Evolutionary conservation across 2,797 vertebrate species (phyloP).

Genomic region (Molossus alvarezi): DNA sequence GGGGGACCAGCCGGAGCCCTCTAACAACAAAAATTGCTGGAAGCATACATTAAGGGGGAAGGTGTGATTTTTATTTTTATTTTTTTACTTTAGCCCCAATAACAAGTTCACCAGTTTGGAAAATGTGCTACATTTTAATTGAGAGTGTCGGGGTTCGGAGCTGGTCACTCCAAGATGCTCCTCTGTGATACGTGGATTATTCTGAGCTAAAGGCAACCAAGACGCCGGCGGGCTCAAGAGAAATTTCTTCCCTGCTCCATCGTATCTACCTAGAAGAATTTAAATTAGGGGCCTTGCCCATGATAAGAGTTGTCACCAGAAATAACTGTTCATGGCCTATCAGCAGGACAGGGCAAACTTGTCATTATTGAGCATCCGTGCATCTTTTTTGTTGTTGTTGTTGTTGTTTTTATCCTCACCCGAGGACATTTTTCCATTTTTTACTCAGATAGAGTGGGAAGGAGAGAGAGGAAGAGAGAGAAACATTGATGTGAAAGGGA

Average conservation of each 20-base stretch:
- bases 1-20: not conserved
- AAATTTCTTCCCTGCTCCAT: too few relatives aligned
- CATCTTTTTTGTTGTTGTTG: not conserved
- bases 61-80: not conserved
- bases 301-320: too few relatives aligned
- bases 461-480: too few relatives aligned
- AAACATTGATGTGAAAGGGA: too few relatives aligned
- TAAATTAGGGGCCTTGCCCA: not conserved
- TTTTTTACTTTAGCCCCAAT: not conserved
- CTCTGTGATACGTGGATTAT: not conserved
- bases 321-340: not conserved
- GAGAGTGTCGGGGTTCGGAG: not conserved
- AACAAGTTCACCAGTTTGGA: slow-evolving; percentile 1
- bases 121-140: slow-evolving; percentile 57
- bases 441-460: too few relatives aligned
- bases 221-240: not conserved
- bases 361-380: not conserved
- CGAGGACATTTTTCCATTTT: too few relatives aligned
- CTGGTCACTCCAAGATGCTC: not conserved
- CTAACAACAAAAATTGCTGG: not conserved
- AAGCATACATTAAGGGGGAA: not conserved
- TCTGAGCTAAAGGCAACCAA: not conserved
- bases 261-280: not conserved
- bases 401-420: too few relatives aligned
- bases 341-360: not conserved